phyloP scores from a whole-genome alignment of 2,113 vertebrate species.

The Sylvia atricapilla region DNA sequence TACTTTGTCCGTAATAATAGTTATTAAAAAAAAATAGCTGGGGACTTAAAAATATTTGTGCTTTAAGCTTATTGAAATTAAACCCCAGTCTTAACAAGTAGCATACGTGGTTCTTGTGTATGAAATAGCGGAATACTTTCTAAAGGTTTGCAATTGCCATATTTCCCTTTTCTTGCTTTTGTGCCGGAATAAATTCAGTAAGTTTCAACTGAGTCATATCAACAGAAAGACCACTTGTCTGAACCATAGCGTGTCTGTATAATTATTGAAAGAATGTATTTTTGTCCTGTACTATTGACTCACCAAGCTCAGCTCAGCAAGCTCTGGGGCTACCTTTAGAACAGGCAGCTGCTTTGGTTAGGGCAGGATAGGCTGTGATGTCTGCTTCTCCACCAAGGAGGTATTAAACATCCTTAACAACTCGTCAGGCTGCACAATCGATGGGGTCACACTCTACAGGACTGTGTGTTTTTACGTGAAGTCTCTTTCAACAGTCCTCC shows the following conservation, averaged over 20 bases:
- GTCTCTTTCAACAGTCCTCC: not conserved
- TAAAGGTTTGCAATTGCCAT: not conserved
- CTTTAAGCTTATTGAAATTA: slow-evolving; percentile 16
- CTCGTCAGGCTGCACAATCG: not conserved
- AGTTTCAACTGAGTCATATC: not conserved
- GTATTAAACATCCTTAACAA: not conserved
- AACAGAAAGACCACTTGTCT: not conserved
- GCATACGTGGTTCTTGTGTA: not conserved
- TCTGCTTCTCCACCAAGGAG: not conserved
- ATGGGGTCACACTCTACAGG: not conserved
- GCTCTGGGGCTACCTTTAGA: not conserved
- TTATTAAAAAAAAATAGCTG: slow-evolving; percentile 8
- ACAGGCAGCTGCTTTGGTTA: not conserved
- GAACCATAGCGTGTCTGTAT: not conserved
- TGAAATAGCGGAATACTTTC: not conserved
- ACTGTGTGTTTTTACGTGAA: not conserved
- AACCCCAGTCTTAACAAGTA: not conserved
- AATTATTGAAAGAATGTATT: not conserved
- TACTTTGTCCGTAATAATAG: slow-evolving; percentile 24
- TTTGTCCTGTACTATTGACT: not conserved
- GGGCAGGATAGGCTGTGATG: not conserved
- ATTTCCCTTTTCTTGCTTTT: not conserved
- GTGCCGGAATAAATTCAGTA: not conserved
- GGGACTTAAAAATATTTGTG: not conserved
- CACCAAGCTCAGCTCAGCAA: not conserved